Base-by-base conservation (phyloP, 2,797 vertebrate species). In the Arnoldichthys spilopterus region DNA sequence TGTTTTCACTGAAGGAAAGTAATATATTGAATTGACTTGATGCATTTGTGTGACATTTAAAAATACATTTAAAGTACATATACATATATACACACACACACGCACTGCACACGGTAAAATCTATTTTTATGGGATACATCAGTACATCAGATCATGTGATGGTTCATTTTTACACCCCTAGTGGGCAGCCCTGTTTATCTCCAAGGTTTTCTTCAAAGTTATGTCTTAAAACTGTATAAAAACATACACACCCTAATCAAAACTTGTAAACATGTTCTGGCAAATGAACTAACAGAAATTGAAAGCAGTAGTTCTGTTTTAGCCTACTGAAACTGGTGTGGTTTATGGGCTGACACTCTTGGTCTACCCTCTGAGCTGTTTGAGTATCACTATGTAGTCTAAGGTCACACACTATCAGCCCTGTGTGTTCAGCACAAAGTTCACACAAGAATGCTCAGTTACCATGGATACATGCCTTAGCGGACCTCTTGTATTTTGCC, bases 341-440 rank as follows among this genome's bases (percentile, higher is more conserved):
- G 49, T 79, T 82, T 84, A 72, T 76, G 26, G 26, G 45, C 67
- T 24, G 61, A 70, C 47, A 6, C 51, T 32, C 11, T 40, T 6
- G 58, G 32, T 6, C 71, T 24, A 37, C 62, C 59, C 77, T 73
- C 74, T 62, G 72, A 82, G 72, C 72, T 86, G 63, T 78, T 83
- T 86, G 61, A 58, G 62, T 67, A 66, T 83, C 80, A 47, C 15
- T 12, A 45, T 67, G 24, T 64, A 30, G 76, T 69, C 53, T 83
- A 64, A 91, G 89, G 89, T 93, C 91, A 90, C 54, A 81, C 87
- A 89, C 90, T 90, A 90, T 88, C 85, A 76, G 62, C 1, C 74
- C 87, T 85, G 87, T 88, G 87, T 87, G 86, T 70, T 83, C 84
- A 32, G 86, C 86, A 89, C 88, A 91, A 92, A 94, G 91, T 93